These are phyloP conservation scores for Onychomys leucogaster DNA, from an alignment of 2,797 vertebrate genomes.

Conservation along the genomic window DNA sequence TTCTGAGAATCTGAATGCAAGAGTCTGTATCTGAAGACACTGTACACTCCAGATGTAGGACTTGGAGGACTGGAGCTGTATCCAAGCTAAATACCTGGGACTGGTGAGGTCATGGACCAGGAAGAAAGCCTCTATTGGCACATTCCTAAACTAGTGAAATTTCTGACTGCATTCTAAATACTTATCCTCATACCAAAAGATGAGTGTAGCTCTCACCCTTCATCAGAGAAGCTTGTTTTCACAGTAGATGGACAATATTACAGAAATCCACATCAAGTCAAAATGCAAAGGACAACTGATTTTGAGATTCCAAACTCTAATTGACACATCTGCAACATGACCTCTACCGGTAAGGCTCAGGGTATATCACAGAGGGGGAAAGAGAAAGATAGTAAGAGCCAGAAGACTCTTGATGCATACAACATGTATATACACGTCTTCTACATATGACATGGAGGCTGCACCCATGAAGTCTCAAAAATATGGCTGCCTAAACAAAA, in stretches of 20 bases:
- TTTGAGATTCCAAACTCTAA: neutral
- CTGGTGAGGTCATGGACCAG: neutral
- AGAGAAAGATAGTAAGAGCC: neutral
- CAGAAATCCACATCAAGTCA: neutral
- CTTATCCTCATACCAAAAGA: neutral
- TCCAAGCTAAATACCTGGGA: neutral
- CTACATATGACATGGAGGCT: neutral
- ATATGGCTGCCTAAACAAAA: neutral
- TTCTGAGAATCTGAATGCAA: neutral
- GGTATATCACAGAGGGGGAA: neutral
- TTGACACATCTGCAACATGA: neutral
- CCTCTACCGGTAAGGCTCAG: neutral
- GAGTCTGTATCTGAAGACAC: neutral
- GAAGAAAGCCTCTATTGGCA: neutral
- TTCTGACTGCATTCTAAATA: neutral
- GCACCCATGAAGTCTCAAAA: neutral
- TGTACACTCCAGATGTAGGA: neutral
- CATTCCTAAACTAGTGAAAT: neutral
- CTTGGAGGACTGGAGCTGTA: neutral
- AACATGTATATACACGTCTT: neutral
- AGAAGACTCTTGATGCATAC: neutral
- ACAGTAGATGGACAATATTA: neutral
- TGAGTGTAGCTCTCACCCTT: neutral
- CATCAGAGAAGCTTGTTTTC: neutral
- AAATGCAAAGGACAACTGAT: neutral